Percentiles rank a stretch among this genome's conserved stretches.
Conservation (phyloP, 2,797 vertebrate genomes). For the Taenioides sp. region DNA sequence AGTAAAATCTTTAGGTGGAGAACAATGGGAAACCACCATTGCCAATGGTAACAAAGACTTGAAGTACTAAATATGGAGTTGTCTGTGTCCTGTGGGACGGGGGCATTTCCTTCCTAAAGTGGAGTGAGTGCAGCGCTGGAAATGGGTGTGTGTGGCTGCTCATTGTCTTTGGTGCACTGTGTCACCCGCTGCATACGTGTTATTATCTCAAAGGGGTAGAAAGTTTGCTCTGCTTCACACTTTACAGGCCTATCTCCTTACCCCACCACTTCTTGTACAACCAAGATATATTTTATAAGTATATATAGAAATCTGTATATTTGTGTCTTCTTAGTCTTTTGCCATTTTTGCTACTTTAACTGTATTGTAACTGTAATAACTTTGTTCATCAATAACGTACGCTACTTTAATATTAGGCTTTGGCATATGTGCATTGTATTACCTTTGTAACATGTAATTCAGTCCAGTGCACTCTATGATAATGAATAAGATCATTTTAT, state of each 20-base stretch:
- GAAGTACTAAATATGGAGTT: conserved; percentile 85
- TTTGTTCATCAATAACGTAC: no score
- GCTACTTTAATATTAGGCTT: no score
- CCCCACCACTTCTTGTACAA: no score
- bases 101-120: conserved; percentile 92
- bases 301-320: no score
- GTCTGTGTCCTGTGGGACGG: conserved; percentile 80
- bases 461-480: no score
- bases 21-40: conserved; percentile 79
- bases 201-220: conserved; percentile 14
- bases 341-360: no score
- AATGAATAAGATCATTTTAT: no score
- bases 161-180: conserved; percentile 25
- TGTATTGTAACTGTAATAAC: no score
- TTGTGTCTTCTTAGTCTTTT: no score
- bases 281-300: no score
- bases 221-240: conserved; percentile 1
- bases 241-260: neutral
- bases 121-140: conserved; percentile 81
- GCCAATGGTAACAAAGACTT: conserved; percentile 90
- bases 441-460: no score
- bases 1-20: conserved; percentile 88
- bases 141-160: conserved; percentile 45
- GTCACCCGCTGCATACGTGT: conserved; percentile 16
- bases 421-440: no score